Percentiles rank a stretch among this genome's conserved stretches.
Conservation (phyloP, 2,113 vertebrate genomes). For the Tachuris rubrigastra region DNA sequence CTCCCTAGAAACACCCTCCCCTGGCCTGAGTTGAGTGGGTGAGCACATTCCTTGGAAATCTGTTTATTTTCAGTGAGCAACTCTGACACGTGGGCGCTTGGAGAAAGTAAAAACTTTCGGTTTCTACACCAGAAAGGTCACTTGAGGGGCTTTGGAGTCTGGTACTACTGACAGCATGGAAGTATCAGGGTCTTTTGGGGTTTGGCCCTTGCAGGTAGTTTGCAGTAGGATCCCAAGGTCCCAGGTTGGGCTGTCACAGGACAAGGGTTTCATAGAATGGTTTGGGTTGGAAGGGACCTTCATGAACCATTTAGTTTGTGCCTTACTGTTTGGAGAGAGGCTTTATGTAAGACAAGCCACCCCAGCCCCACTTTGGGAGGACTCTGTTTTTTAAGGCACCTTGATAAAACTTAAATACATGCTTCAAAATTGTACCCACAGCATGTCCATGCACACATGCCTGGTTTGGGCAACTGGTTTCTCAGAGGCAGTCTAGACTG, state of each 20-base stretch:
- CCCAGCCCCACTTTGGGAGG: neutral
- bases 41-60: conserved; percentile 45
- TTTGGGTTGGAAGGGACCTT: neutral
- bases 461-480: neutral
- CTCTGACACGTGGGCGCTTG: neutral
- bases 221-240: neutral
- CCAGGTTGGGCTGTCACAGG: neutral
- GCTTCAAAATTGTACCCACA: neutral
- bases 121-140: neutral
- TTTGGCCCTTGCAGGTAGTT: neutral
- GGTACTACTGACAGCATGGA: neutral
- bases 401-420: neutral
- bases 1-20: neutral
- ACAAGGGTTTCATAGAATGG: neutral
- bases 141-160: neutral
- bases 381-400: neutral
- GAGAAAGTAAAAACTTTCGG: neutral
- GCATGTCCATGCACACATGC: neutral
- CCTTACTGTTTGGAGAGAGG: neutral
- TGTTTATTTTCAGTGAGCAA: conserved; percentile 42
- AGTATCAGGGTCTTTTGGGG: neutral
- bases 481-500: neutral
- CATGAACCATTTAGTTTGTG: neutral
- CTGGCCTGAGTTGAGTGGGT: neutral
- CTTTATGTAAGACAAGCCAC: neutral